Evolutionary conservation across 2,888 invertebrate genomes (phyloP).

Genomic region (Pherbina coryleti): DNA sequence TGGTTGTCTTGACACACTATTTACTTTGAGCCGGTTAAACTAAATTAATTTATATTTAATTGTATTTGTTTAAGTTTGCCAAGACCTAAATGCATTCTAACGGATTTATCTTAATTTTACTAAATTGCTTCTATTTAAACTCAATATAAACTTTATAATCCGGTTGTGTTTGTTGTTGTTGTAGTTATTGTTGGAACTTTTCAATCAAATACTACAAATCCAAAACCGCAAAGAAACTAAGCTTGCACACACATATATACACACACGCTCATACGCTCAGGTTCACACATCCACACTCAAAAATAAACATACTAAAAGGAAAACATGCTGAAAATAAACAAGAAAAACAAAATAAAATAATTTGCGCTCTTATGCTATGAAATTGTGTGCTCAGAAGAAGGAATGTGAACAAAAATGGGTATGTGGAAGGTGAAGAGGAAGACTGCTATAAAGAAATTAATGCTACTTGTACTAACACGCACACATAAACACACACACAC

Average conservation of each 20-base stretch:
- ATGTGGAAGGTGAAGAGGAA: neutral
- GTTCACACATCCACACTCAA: slow-evolving; percentile 19
- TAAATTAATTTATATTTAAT: no score
- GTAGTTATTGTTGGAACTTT: neutral
- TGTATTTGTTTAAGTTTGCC: no score
- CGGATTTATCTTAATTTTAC: no score
- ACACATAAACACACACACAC: neutral
- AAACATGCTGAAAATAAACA: neutral
- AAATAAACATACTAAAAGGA: neutral
- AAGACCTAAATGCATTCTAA: no score
- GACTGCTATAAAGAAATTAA: slow-evolving; percentile 5
- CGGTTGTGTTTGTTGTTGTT: slow-evolving; percentile 7
- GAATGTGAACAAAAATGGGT: neutral
- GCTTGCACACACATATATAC: slow-evolving; percentile 43
- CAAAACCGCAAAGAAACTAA: slow-evolving; percentile 17
- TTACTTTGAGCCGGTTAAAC: no score
- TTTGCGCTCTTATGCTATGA: neutral
- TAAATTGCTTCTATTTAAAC: no score
- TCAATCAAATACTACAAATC: neutral
- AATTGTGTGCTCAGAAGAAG: neutral
- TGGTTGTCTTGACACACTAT: no score
- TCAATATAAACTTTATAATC: neutral
- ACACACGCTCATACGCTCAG: slow-evolving; percentile 45
- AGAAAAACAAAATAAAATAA: neutral
- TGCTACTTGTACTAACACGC: neutral